phyloP scores from a whole-genome alignment of 2,888 invertebrate genomes.

The Cataglyphis altisquamis region DNA sequence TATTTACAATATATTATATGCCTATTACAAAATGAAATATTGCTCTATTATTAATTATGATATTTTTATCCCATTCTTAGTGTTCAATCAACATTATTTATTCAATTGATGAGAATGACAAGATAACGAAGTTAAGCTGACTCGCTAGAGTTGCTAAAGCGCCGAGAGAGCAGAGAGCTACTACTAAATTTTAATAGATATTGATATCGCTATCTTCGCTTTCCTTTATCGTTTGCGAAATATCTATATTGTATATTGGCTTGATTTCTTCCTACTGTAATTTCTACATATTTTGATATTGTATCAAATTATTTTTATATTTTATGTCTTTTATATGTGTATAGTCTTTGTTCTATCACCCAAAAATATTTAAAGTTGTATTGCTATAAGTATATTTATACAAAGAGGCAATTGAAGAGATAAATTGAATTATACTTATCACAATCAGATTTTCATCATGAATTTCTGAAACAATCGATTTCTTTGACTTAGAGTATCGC shows the following conservation, averaged over 20 bases:
- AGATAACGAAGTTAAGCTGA: too few relatives aligned
- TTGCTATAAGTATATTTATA: constrained; percentile 55
- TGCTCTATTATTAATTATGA: constrained; percentile 28
- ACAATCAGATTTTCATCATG: constrained; percentile 16
- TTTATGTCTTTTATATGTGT: not conserved
- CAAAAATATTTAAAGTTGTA: constrained; percentile 37
- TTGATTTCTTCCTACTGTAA: not conserved
- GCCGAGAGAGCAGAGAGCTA: not conserved
- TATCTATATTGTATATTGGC: not conserved
- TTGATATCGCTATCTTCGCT: not conserved
- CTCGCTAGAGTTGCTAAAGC: too few relatives aligned
- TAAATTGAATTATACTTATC: constrained; percentile 31
- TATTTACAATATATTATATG: constrained; percentile 50
- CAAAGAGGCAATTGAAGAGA: constrained; percentile 21
- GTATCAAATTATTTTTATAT: not conserved
- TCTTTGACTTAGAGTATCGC: not conserved
- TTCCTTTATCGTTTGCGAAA: not conserved
- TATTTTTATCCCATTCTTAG: not conserved
- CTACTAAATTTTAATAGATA: constrained; percentile 4
- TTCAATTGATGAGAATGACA: not conserved
- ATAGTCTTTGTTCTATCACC: constrained; percentile 13
- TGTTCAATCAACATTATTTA: not conserved
- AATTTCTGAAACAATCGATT: constrained; percentile 12
- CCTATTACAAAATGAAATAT: constrained; percentile 40
- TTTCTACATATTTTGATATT: not conserved